Evolutionary conservation across 2,113 vertebrate genomes (phyloP).

Genomic region (Gnathonemus echidnorhynchus): DNA sequence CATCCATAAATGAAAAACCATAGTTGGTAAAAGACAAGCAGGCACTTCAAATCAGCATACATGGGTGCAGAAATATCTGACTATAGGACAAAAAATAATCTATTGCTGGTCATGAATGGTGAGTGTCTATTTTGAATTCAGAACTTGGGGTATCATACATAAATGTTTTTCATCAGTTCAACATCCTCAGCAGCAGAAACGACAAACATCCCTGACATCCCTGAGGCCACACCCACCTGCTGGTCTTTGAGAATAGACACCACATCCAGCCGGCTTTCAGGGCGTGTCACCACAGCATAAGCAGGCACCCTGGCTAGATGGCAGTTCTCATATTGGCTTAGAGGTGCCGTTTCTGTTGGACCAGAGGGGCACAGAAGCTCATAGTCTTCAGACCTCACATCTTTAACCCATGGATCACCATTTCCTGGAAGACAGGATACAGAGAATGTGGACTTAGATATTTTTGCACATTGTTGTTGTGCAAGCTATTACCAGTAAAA

Average conservation of each 20-base stretch:
- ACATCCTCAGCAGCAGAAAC: background rate
- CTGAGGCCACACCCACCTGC: constrained; percentile 44
- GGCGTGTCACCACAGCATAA: constrained; percentile 59
- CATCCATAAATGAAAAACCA: background rate
- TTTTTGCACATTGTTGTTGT: background rate
- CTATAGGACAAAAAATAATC: background rate
- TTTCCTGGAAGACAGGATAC: constrained; percentile 31
- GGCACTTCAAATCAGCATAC: background rate
- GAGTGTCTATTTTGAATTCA: background rate
- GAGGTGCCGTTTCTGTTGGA: background rate
- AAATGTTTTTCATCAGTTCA: background rate
- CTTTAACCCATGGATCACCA: constrained; percentile 38
- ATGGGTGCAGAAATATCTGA: background rate
- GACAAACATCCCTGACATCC: background rate
- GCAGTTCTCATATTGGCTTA: constrained; percentile 26
- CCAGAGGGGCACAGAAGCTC: constrained; percentile 49
- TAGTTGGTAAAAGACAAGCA: background rate
- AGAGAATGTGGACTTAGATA: background rate
- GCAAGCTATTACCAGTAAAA: background rate
- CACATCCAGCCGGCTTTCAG: constrained; percentile 36
- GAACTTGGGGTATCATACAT: background rate
- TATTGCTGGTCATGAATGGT: background rate
- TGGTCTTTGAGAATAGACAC: constrained; percentile 39
- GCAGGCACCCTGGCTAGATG: constrained; percentile 51
- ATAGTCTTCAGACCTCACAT: constrained; percentile 34